Conservation (phyloP, 1,140 invertebrate genomes). For the Meloidogyne chitwoodi region DNA sequence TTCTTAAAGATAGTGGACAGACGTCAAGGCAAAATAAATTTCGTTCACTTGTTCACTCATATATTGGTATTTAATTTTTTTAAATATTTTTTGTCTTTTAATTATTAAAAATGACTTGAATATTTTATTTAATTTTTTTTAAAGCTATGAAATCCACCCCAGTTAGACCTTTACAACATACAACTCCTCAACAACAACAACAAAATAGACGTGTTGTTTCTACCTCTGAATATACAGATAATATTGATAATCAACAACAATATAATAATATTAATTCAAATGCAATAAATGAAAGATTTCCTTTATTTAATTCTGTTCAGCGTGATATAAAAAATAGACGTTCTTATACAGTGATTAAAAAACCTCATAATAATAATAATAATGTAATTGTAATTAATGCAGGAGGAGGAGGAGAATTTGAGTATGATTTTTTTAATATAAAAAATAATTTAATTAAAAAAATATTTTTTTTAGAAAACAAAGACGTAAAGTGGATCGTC, state of each 20-base stretch:
- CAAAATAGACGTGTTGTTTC: background rate
- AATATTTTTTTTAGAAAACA: background rate
- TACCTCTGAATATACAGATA: background rate
- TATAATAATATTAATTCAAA: background rate
- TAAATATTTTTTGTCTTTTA: background rate
- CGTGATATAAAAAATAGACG: background rate
- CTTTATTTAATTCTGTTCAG: background rate
- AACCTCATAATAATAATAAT: background rate
- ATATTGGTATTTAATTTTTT: conserved; percentile 34
- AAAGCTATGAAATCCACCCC: background rate
- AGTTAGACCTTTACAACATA: background rate
- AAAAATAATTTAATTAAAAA: background rate
- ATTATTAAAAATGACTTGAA: too few species aligned
- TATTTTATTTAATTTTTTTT: background rate
- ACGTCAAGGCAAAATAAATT: conserved; percentile 30
- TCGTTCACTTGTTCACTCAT: conserved; percentile 45
- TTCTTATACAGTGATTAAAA: background rate
- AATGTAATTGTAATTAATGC: background rate
- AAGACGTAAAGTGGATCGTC: background rate
- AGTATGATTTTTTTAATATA: too few species aligned
- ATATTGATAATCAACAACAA: background rate
- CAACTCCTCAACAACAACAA: background rate
- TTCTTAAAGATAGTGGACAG: background rate
- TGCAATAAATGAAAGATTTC: background rate
- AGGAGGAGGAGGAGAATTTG: background rate